Evolutionary conservation across 2,888 invertebrate genomes (phyloP).

Genomic region (Eupithecia subfuscata): DNA sequence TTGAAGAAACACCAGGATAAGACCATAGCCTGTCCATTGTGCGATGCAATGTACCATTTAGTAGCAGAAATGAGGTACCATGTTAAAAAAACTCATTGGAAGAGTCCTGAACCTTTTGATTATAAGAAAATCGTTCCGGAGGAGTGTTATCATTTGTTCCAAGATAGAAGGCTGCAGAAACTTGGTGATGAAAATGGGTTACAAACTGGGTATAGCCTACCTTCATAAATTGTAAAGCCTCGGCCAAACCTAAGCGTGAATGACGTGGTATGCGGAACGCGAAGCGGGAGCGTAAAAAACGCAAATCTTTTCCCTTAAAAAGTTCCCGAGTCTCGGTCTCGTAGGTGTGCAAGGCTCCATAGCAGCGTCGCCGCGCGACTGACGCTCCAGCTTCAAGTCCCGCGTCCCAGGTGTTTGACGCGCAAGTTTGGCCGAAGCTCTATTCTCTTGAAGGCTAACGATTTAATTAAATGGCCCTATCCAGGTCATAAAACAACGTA

Average conservation of each 20-base stretch:
- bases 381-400: too few species aligned
- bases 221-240: too few species aligned
- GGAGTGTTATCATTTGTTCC: slow-evolving; percentile 49
- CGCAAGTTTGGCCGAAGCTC: too few species aligned
- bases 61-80: slow-evolving; percentile 60
- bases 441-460: not conserved
- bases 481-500: too few species aligned
- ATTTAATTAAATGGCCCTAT: not conserved
- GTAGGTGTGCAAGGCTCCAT: too few species aligned
- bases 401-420: too few species aligned
- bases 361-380: not conserved
- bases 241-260: too few species aligned
- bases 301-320: too few species aligned
- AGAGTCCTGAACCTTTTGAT: slow-evolving; percentile 54
- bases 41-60: slow-evolving; percentile 57
- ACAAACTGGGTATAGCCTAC: not conserved
- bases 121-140: slow-evolving; percentile 51
- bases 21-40: slow-evolving; percentile 55
- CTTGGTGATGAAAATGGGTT: slow-evolving; percentile 23
- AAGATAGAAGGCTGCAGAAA: slow-evolving; percentile 30
- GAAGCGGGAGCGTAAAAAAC: too few species aligned
- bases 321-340: too few species aligned
- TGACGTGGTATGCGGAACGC: too few species aligned
- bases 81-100: slow-evolving; percentile 62
- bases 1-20: slow-evolving; percentile 59